phyloP scores from a whole-genome alignment of 2,888 invertebrate genomes.

The Ectemnius lituratus region DNA sequence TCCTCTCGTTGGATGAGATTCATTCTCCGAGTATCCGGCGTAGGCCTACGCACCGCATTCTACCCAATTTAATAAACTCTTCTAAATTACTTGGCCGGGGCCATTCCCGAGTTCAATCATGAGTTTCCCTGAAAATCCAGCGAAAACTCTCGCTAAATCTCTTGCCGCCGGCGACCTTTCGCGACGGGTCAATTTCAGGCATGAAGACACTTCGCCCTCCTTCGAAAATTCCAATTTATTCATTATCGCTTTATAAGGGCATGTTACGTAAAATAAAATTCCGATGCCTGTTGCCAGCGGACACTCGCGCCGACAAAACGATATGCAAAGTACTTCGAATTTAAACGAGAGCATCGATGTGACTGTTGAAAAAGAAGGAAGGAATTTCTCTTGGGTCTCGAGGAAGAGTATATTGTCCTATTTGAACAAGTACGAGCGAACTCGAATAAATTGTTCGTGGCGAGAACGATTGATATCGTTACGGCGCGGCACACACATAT shows the following conservation, averaged over 20 bases:
- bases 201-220: background rate
- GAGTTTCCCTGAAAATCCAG: slow-evolving; percentile 55
- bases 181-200: background rate
- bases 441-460: background rate
- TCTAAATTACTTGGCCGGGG: slow-evolving; percentile 66
- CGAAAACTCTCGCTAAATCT: slow-evolving; percentile 43
- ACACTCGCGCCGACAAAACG: too few species aligned
- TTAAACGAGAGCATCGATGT: too few species aligned
- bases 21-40: slow-evolving; percentile 77
- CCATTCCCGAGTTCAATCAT: slow-evolving; percentile 54
- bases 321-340: too few species aligned
- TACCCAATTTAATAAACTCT: slow-evolving; percentile 76
- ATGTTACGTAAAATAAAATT: slow-evolving; percentile 1
- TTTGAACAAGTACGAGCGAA: background rate
- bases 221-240: background rate
- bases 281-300: too few species aligned
- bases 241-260: background rate
- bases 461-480: slow-evolving; percentile 30
- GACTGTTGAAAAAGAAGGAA: too few species aligned
- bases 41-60: slow-evolving; percentile 75
- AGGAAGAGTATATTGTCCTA: background rate
- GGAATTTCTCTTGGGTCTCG: too few species aligned
- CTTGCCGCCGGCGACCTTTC: slow-evolving; percentile 14
- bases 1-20: slow-evolving; percentile 77
- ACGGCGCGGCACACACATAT: slow-evolving; percentile 46